Evolutionary conservation across 1,140 invertebrate genomes (phyloP), one percentile per base, ranked within the genome.

Genomic region (Pentalonia nigronervosa): DNA sequence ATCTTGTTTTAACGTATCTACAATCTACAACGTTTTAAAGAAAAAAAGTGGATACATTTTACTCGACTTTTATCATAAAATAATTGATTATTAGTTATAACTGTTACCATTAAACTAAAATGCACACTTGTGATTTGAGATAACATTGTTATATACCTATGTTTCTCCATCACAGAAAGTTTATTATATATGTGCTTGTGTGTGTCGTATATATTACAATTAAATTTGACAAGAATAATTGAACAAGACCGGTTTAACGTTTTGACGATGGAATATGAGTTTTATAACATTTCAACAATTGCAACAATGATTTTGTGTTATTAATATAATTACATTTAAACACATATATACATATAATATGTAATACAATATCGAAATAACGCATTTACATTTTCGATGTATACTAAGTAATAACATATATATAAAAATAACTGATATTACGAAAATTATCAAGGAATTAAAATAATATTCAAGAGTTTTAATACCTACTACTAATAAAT

Each of bases 171-270:
- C 36, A n/a, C 21, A n/a, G 30, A 76, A 67, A 76, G 17, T 34
- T 6, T 76, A 76, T 76, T 76, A 45, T 9, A 84, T 41, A 0
- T 84, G 1, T 23, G 21, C 23, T 9, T 45, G 11, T 47, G 41
- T 45, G 8, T 23, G 23, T 45, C 23, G 83, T 86, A 45, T 76
- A n/a, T 30, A 30, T 86, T 86, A 86, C 23, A 45, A 45, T 86
- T 14, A 17, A 86, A 86, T 86, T 86, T 86, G 41, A 86, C 83
- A 47, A 14, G 83, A 86, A 41, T 86, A 86, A 47, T 86, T 41
- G 83, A 30, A 86, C 8, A 11, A 45, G 23, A 23, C 25, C 23
- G 21, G 36, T 86, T 86, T 86, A 41, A 86, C 45, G 41, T 86
- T 86, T 86, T 41, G 4, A 47, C 11, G 41, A 86, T 45, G 9